A percentile compares a stretch with the other conserved stretches of the same genome.
These are phyloP conservation scores for Syrphus vitripennis DNA, from an alignment of 2,888 invertebrate genomes.

Conservation along the genomic window DNA sequence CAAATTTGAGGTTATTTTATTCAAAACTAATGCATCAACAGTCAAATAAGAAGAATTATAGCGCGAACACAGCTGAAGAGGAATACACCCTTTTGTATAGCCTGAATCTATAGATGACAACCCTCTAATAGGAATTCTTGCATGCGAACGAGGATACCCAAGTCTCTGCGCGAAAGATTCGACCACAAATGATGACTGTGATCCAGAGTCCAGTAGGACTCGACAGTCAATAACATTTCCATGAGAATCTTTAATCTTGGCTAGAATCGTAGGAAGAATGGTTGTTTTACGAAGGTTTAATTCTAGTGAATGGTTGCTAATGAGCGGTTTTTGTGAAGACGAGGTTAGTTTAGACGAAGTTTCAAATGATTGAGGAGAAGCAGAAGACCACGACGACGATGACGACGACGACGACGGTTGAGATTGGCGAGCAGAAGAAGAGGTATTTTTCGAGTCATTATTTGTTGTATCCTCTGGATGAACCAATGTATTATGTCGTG, in stretches of 20 bases:
- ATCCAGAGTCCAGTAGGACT: slow-evolving; percentile 18
- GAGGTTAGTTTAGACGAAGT: not conserved
- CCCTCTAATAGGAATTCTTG: not conserved
- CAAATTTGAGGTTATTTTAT: slow-evolving; percentile 17
- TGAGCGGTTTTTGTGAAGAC: not conserved
- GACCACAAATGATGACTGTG: not conserved
- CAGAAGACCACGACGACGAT: no score
- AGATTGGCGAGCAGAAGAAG: not conserved
- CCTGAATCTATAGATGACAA: slow-evolving; percentile 13
- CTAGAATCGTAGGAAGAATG: slow-evolving; percentile 2
- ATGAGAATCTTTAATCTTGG: slow-evolving; percentile 8
- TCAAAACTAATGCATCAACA: slow-evolving; percentile 1
- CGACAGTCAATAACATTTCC: slow-evolving; percentile 8
- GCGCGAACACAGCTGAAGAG: not conserved
- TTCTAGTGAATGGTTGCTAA: not conserved
- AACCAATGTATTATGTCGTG: slow-evolving; percentile 15
- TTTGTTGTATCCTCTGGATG: not conserved
- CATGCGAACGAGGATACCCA: not conserved
- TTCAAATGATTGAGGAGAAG: not conserved
- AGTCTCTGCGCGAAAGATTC: slow-evolving; percentile 11
- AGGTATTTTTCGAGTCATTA: not conserved
- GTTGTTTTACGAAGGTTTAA: not conserved
- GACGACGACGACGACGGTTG: not conserved
- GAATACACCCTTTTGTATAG: slow-evolving; percentile 20
- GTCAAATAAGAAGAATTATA: not conserved